phyloP scores from a whole-genome alignment of 2,113 vertebrate genomes.

The Pygoscelis antarcticus region DNA sequence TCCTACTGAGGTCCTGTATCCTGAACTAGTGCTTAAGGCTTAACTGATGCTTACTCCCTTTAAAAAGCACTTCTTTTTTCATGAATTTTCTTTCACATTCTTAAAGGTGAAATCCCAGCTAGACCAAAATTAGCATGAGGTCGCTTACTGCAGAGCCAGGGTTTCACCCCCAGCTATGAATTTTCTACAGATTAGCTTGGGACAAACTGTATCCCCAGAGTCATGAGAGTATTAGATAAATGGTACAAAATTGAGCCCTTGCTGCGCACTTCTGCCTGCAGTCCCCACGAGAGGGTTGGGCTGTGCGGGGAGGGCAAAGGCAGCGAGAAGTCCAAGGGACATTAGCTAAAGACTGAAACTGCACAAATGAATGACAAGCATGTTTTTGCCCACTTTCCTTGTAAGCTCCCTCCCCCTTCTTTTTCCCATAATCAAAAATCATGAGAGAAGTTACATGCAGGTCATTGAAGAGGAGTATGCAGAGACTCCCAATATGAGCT shows the following conservation, averaged over 20 bases:
- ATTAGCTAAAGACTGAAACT: neutral
- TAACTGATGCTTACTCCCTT: neutral
- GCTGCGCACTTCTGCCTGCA: neutral
- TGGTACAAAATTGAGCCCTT: neutral
- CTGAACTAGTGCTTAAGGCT: neutral
- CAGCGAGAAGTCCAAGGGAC: neutral
- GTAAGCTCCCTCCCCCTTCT: neutral
- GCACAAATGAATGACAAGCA: neutral
- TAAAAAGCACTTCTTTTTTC: neutral
- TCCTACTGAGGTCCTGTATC: neutral
- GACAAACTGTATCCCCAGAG: neutral
- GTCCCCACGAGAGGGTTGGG: accelerated
- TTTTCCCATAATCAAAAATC: neutral
- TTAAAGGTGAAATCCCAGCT: neutral
- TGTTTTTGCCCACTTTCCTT: neutral
- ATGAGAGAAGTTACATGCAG: neutral
- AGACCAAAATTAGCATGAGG: neutral
- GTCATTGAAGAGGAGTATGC: neutral
- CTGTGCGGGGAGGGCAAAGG: neutral
- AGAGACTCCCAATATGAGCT: neutral
- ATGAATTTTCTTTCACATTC: neutral
- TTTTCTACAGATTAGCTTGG: neutral
- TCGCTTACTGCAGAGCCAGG: neutral
- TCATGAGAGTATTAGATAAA: accelerated
- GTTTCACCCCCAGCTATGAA: neutral